These are phyloP conservation scores for Ectemnius lituratus DNA, from an alignment of 2,888 invertebrate genomes.

Conservation along the genomic window DNA sequence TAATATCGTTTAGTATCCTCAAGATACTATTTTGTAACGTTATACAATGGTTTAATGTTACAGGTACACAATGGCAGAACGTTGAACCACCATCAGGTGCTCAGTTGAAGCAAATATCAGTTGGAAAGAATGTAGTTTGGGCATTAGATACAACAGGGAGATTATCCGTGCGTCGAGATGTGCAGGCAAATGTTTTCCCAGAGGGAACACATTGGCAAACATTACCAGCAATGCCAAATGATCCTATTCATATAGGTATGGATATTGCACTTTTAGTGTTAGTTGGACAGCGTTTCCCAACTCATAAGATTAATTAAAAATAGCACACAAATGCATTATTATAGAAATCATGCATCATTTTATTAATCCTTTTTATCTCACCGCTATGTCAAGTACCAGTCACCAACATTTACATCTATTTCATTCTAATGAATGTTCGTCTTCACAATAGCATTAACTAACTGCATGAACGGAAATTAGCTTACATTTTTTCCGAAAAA, in stretches of 20 bases:
- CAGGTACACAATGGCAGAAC: constrained; percentile 87
- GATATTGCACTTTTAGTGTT: not conserved
- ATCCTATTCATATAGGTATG: constrained; percentile 80
- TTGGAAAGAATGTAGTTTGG: constrained; percentile 88
- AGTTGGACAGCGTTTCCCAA: constrained; percentile 37
- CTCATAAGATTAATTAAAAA: not conserved
- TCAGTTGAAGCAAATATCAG: constrained; percentile 87
- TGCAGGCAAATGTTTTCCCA: constrained; percentile 84
- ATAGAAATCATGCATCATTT: too few relatives aligned
- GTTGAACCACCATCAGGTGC: constrained; percentile 85
- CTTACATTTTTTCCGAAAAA: constrained; percentile 25
- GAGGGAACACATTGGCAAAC: constrained; percentile 93
- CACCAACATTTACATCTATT: not conserved
- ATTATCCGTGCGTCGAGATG: constrained; percentile 88
- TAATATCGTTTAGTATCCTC: not conserved
- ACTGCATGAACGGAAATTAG: not conserved
- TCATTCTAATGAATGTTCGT: not conserved
- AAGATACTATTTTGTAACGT: not conserved
- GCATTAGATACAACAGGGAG: constrained; percentile 86
- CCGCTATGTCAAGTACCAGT: not conserved
- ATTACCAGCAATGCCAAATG: constrained; percentile 81
- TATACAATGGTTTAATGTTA: constrained; percentile 15
- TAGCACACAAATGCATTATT: too few relatives aligned
- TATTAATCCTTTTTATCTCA: too few relatives aligned
- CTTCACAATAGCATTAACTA: not conserved